Evolutionary conservation across 2,888 invertebrate species (phyloP).

Genomic region (Tetranychus truncatus): DNA sequence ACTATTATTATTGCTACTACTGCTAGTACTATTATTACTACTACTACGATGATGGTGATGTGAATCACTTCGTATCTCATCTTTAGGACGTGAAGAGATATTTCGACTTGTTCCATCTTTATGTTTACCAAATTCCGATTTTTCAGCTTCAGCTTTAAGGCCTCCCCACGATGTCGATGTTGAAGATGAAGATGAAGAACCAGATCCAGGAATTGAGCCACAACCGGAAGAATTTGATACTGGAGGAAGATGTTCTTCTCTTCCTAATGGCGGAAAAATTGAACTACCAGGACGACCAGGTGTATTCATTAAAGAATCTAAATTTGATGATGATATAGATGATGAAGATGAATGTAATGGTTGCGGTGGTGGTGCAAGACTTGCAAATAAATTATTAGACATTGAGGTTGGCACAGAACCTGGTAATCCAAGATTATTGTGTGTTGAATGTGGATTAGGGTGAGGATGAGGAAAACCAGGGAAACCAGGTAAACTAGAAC

Average conservation of each 20-base stretch:
- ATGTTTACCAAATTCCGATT: slow-evolving; percentile 12
- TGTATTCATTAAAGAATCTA: too few relatives aligned
- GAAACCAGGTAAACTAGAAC: slow-evolving; percentile 8
- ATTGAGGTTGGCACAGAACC: background rate
- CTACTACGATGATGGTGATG: background rate
- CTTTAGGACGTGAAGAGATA: slow-evolving; percentile 32
- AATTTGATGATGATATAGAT: background rate
- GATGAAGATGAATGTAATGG: background rate
- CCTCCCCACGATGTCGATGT: slow-evolving; percentile 24
- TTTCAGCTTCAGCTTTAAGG: slow-evolving; percentile 26
- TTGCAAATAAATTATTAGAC: background rate
- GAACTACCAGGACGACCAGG: too few relatives aligned
- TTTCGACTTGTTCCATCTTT: slow-evolving; percentile 35
- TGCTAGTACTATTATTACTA: background rate
- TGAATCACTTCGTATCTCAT: background rate
- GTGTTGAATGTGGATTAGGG: too few relatives aligned
- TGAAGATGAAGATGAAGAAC: background rate
- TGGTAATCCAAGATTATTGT: background rate
- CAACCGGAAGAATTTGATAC: background rate
- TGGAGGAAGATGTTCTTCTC: too few relatives aligned
- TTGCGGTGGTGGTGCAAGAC: background rate
- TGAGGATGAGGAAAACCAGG: background rate
- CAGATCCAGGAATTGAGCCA: background rate
- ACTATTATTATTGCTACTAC: too few relatives aligned
- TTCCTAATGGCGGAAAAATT: too few relatives aligned